phyloP scores from a whole-genome alignment of 1,140 invertebrate genomes.

The Musca vetustissima region DNA sequence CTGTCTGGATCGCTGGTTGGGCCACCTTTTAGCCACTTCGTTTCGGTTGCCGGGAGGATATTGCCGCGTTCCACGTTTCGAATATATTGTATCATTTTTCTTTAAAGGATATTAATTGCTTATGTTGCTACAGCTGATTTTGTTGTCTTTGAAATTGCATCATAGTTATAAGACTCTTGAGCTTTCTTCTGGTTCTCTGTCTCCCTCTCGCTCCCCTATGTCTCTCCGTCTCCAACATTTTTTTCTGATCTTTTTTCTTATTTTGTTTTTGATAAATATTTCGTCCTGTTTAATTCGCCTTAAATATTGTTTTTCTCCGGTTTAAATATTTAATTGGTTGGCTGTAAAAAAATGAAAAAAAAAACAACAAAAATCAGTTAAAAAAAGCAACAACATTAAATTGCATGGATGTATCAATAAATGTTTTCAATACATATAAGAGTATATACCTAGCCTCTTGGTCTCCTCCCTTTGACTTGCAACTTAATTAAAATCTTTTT shows the following conservation, averaged over 20 bases:
- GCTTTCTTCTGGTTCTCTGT: too few relatives aligned
- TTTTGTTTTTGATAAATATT: neutral
- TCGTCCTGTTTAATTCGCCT: neutral
- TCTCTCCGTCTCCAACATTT: neutral
- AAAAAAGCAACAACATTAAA: neutral
- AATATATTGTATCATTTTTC: neutral
- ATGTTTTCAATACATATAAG: too few relatives aligned
- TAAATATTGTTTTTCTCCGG: neutral
- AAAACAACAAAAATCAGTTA: neutral
- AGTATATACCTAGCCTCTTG: too few relatives aligned
- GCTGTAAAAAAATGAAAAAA: neutral
- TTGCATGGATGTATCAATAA: too few relatives aligned
- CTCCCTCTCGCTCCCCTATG: neutral
- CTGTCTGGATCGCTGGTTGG: neutral
- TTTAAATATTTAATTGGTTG: conserved; percentile 4
- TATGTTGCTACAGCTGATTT: conserved; percentile 14
- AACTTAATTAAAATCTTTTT: too few relatives aligned
- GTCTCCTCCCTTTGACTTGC: too few relatives aligned
- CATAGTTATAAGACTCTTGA: too few relatives aligned
- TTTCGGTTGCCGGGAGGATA: neutral
- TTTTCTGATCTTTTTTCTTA: too few relatives aligned
- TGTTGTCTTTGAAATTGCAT: conserved; percentile 3
- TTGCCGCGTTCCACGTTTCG: too few relatives aligned
- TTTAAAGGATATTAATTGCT: conserved; percentile 18
- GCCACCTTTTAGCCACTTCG: neutral